Evolutionary conservation across 2,888 invertebrate species (phyloP), one percentile per base, ranked within the genome.

Genomic region (Dinocampus coccinellae): DNA sequence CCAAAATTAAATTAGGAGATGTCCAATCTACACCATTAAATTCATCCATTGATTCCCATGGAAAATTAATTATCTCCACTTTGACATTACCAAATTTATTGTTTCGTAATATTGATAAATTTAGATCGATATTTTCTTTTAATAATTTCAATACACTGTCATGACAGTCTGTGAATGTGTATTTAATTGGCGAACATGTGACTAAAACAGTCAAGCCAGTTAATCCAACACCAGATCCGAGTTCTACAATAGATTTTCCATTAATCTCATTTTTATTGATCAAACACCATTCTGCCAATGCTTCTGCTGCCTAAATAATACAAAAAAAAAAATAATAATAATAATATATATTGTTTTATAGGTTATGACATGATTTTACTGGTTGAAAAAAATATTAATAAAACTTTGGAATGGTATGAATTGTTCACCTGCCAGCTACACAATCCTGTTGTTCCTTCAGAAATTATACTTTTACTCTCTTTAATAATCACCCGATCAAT

Each of bases 391-490:
- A n/a, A n/a, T n/a, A n/a, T n/a, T n/a, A n/a, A n/a, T n/a, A n/a
- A n/a, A n/a, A n/a, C n/a, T n/a, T n/a, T n/a, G n/a, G n/a, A n/a
- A 47, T 20, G 24, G 63, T 57, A 52, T 11, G 10, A 69, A 20
- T 53, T 22, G 39, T 63, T 33, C 79, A 93, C 93, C 91, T 94
- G 93, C 95, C 95, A 95, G 79, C 92, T 93, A 77, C 91, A 91
- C 78, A 95, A 88, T 29, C 95, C 95, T 16, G 95, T 95, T 22
- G 95, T 95, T 33, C 95, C 95, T 85, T 93, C 90, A 0, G 92
- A 90, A 76, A 95, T 93, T 82, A 94, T 91, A 82, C 90, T 92
- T 69, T 89, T 90, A 71, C 92, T 93, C 87, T 95, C 95, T 77
- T 91, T 91, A 64, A 95, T 86, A 13, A 90, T 92, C 36, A 94